These are phyloP conservation scores for Psittacula derbiana DNA, from an alignment of 2,797 vertebrate genomes.

Conservation along the genomic window DNA sequence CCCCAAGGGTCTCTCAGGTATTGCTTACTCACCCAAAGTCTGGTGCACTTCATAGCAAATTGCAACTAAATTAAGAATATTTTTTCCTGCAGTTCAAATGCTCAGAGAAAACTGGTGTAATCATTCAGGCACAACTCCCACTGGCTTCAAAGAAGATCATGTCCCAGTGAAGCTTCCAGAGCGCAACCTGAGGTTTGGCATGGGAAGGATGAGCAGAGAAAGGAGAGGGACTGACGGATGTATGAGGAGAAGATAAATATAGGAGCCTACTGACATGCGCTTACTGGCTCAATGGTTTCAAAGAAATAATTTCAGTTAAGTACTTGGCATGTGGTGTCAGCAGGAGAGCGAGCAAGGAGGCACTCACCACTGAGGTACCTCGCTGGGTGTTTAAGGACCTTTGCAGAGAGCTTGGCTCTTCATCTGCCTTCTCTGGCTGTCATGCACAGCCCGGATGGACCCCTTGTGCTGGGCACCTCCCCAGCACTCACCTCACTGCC, in stretches of 20 bases:
- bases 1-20: not conserved
- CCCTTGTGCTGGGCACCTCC: not conserved
- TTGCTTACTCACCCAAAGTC: accelerated
- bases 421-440: not conserved
- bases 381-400: accelerated
- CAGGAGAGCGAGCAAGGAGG: not conserved
- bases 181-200: not conserved
- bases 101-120: not conserved
- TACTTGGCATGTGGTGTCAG: accelerated
- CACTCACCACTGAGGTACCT: accelerated
- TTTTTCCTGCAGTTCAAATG: not conserved
- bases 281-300: accelerated
- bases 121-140: not conserved
- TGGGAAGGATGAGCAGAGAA: not conserved
- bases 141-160: not conserved
- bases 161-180: not conserved
- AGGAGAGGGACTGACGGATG: not conserved
- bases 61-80: accelerated
- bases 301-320: not conserved
- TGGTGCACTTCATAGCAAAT: not conserved
- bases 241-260: not conserved
- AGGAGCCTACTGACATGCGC: not conserved
- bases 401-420: not conserved
- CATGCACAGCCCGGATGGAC: not conserved
- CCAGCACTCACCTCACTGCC: not conserved